Evolutionary conservation across 2,113 vertebrate species (phyloP).

Genomic region (Naja naja): DNA sequence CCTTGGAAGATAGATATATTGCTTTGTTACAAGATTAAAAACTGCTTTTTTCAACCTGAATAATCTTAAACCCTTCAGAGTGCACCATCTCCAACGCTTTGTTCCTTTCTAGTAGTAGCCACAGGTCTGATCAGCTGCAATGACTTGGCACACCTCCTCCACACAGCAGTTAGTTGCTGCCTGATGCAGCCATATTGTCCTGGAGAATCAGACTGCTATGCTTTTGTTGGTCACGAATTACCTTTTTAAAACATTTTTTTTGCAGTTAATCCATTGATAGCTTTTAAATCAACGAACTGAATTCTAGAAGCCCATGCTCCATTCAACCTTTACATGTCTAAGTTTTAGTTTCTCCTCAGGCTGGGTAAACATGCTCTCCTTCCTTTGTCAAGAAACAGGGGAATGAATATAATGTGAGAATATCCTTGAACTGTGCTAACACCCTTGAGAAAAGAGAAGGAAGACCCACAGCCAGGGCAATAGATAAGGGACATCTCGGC

Average conservation of each 20-base stretch:
- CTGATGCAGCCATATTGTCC: background rate
- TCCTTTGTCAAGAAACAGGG: background rate
- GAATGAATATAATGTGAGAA: background rate
- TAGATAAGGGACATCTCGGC: background rate
- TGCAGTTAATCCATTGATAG: background rate
- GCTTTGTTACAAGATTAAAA: background rate
- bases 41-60: background rate
- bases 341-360: background rate
- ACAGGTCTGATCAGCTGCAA: background rate
- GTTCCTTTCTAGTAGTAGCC: background rate
- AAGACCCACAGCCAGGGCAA: background rate
- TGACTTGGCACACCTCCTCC: background rate
- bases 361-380: background rate
- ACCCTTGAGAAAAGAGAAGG: background rate
- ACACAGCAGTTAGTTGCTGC: background rate
- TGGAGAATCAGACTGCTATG: background rate
- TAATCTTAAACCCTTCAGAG: background rate
- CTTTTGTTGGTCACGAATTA: background rate
- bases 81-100: background rate
- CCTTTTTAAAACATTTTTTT: background rate
- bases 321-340: background rate
- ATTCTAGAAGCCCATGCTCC: background rate
- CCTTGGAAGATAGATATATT: background rate
- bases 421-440: background rate
- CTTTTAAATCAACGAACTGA: background rate